Evolutionary conservation across 2,888 invertebrate genomes (phyloP), one percentile per base, ranked within the genome.

Genomic region (Melitaea athalia): DNA sequence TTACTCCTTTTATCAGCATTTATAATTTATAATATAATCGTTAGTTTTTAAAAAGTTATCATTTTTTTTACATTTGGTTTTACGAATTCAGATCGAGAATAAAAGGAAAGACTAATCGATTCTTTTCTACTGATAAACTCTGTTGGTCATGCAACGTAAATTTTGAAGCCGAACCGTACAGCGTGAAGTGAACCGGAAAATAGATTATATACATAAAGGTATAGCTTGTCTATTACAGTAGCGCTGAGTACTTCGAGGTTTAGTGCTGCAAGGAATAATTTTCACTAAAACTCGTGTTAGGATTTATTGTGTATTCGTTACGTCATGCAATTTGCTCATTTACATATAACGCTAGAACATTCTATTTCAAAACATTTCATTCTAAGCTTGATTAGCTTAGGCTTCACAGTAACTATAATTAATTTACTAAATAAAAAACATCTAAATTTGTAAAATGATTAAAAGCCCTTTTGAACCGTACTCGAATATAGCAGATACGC

Each of bases 111-210:
- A 52, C 17, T 43, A 62, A 62, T 49, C 50, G 50, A 50, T 49
- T 50, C 47, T 15, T 38, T 38, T 62, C 38, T 38, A 62, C 38
- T 38, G 17, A n/a, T 6, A 60, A 45, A 60, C 45, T 60, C 15
- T 45, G 38, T 50, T 33, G 49, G 31, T 17, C 38, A 42, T 50
- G 31, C 38, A 52, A 31, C 33, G 33, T 62, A 12, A 31, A 33
- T 50, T 49, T 61, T 38, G 50, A 52, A 50, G 38, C 50, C 11
- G 38, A 50, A 50, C 38, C 33, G 38, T 50, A 33, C 50, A 33
- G 10, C 24, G 61, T 12, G 45, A 61, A 38, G 15, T 50, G 50
- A 62, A 49, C 52, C 62, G 62, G 50, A 62, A 38, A 52, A 62
- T 62, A 52, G 52, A 12, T 24, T n/a, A 55, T 63, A 50, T 50